Percentiles rank a stretch among this genome's conserved stretches.
Conservation (phyloP, 2,888 invertebrate species). For the Hydropsyche betteni region DNA sequence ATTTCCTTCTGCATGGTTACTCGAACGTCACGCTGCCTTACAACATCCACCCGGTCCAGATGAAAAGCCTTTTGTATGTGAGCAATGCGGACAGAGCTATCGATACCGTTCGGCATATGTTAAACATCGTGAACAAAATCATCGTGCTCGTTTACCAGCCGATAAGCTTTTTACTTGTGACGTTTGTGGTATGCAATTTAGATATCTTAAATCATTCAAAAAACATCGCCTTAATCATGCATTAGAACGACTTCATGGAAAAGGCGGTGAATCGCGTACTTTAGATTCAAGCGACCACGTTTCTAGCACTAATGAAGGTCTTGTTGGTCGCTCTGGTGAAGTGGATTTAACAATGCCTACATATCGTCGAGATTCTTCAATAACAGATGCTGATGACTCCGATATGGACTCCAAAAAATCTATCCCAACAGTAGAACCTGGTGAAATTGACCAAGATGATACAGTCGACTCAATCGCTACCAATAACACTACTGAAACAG, state of each 20-base stretch:
- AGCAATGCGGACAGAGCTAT: conserved; percentile 91
- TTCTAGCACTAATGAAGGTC: conserved; percentile 76
- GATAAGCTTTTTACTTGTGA: conserved; percentile 92
- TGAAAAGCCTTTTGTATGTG: conserved; percentile 91
- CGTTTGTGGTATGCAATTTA: conserved; percentile 91
- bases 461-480: conserved; percentile 75
- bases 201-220: conserved; percentile 89
- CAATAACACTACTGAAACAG: conserved; percentile 59
- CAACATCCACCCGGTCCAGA: conserved; percentile 80
- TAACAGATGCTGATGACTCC: conserved; percentile 64
- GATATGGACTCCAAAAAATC: conserved; percentile 54
- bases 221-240: conserved; percentile 90
- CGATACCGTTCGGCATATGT: conserved; percentile 86
- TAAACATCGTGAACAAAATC: conserved; percentile 88
- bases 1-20: conserved; percentile 87
- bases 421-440: conserved; percentile 57
- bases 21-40: conserved; percentile 85
- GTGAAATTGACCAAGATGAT: conserved; percentile 71
- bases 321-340: conserved; percentile 67
- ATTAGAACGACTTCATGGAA: conserved; percentile 80
- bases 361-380: conserved; percentile 59
- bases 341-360: conserved; percentile 69
- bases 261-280: conserved; percentile 60
- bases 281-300: conserved; percentile 72
- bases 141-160: conserved; percentile 85